Evolutionary conservation across 1,140 invertebrate genomes (phyloP).

Genomic region (Drosophila pectinifera): DNA sequence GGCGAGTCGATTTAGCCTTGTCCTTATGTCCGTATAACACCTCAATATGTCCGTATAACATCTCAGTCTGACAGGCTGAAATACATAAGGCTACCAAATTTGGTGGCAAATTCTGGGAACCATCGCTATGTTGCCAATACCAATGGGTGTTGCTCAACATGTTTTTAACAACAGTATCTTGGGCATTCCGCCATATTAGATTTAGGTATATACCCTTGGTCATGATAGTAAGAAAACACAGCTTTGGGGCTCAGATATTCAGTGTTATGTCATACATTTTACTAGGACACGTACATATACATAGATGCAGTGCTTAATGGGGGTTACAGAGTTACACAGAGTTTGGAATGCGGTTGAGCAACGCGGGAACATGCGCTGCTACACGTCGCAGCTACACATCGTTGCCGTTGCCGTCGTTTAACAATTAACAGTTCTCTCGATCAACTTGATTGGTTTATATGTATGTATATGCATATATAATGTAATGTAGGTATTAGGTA

Average conservation of each 20-base stretch:
- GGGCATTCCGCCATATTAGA: no score
- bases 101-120: no score
- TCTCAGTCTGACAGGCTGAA: no score
- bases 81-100: no score
- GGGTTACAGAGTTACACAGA: conserved; percentile 30
- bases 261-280: conserved; percentile 51
- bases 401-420: conserved; percentile 6
- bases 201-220: no score
- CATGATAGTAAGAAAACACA: conserved; percentile 5
- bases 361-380: neutral
- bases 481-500: conserved; percentile 17
- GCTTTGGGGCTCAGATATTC: neutral
- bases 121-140: no score
- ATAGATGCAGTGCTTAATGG: conserved; percentile 36
- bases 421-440: conserved; percentile 43
- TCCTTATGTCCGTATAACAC: no score
- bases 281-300: conserved; percentile 53
- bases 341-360: conserved; percentile 40
- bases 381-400: neutral
- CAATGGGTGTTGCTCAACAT: no score
- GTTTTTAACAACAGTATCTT: no score
- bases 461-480: conserved; percentile 33
- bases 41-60: no score
- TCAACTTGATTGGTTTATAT: conserved; percentile 30
- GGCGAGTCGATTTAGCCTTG: no score